Base-by-base conservation (phyloP, 2,888 invertebrate genomes). In the Metellina segmentata region DNA sequence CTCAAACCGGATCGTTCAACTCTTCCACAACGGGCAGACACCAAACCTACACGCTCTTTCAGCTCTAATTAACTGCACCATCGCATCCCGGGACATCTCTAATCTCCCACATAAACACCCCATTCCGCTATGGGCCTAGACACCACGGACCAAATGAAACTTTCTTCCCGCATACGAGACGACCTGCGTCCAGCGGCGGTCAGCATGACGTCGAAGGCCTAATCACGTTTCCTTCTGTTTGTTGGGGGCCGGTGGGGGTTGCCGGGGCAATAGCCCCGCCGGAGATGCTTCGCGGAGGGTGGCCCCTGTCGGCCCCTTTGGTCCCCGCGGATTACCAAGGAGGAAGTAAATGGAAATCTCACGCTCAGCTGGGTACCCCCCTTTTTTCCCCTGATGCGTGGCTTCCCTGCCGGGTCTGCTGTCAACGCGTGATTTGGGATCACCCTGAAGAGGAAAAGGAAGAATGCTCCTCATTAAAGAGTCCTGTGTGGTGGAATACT, bases 301-400 rank as follows among this genome's bases (percentile, higher is more conserved):
- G 85, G 85, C 52, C 90, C 77, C 49, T 19, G 53, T 75, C 81
- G 85, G 61, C 75, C 81, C 69, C 81, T 81, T 85, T 81, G 53
- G 74, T 19, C 69, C 75, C 82, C 69, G 69, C 53, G 20, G 79
- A 85, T 74, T 9, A 52, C 71, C 34, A 71, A 74, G n/a, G 53
- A 85, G 79, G 72, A 90, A 90, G 72, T 90, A 85, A 85, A 90
- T 85, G 8, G 85, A 72, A 69, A 79, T 90, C 83, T 90, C 90
- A 90, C 90, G 85, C 90, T 85, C 85, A 79, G 51, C 34, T 78
- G 79, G 75, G 89, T 70, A 75, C 70, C 51, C 49, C 71, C 52
- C 69, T 79, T 71, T 51, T 70, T 52, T 71, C 52, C 8, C 70
- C 70, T 53, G 34, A 34, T 34, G 34, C 34, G 34, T 34, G 34